phyloP scores from a whole-genome alignment of 2,888 invertebrate species.

The Mellilla xanthometata region DNA sequence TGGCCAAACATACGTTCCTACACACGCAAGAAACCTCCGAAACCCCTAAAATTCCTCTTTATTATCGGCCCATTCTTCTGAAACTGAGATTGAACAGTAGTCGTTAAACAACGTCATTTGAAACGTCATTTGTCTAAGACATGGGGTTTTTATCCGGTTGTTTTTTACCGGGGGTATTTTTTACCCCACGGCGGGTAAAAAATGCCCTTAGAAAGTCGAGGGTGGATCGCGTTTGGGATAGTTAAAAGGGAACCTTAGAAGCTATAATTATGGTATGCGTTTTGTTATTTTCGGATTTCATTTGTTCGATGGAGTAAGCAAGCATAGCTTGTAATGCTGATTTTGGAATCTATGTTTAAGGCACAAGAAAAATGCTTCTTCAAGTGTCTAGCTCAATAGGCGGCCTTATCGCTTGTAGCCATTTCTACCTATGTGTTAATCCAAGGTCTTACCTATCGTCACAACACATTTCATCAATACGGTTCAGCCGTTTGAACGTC shows the following conservation, averaged over 20 bases:
- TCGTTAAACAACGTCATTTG: slow-evolving; percentile 27
- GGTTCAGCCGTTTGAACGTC: no score
- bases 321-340: no score
- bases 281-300: slow-evolving; percentile 15
- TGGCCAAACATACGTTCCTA: no score
- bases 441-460: no score
- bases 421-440: no score
- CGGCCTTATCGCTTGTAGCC: no score
- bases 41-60: not conserved
- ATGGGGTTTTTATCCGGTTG: slow-evolving; percentile 10
- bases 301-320: not conserved
- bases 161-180: slow-evolving; percentile 21
- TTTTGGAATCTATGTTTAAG: no score
- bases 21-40: no score
- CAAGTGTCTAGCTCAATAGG: no score
- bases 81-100: slow-evolving; percentile 3
- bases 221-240: slow-evolving; percentile 32
- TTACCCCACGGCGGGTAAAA: slow-evolving; percentile 22
- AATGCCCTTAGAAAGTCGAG: slow-evolving; percentile 12
- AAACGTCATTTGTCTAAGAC: slow-evolving; percentile 27
- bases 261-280: slow-evolving; percentile 21
- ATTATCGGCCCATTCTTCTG: not conserved
- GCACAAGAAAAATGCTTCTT: no score
- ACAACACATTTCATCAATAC: no score
- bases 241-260: slow-evolving; percentile 29